phyloP scores from a whole-genome alignment of 92 coral and sea anemone genomes.

The Diadumene lineata region DNA sequence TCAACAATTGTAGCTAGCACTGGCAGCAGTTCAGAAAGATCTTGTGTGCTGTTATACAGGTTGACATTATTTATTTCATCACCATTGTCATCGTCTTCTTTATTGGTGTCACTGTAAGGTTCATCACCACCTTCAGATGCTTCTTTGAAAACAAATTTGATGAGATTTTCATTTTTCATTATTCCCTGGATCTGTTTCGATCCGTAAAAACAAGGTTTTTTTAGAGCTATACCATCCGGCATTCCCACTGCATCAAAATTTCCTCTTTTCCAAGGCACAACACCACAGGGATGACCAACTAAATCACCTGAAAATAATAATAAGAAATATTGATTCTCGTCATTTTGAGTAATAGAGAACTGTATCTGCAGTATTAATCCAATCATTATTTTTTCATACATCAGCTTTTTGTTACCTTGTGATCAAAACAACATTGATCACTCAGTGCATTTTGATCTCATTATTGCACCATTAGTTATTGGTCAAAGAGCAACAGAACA shows the following conservation, averaged over 20 bases:
- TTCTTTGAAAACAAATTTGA: background rate
- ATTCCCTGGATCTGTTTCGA: conserved; percentile 4
- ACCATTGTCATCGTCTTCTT: too few species aligned
- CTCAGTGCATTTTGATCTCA: too few species aligned
- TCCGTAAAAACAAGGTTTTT: conserved; percentile 8
- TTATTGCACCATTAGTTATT: too few species aligned
- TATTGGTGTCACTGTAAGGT: background rate
- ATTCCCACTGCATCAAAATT: conserved; percentile 5
- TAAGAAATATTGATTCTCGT: too few species aligned
- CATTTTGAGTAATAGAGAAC: too few species aligned
- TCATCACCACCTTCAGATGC: background rate
- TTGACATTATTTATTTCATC: too few species aligned
- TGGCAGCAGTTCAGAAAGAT: background rate
- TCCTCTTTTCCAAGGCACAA: conserved; percentile 9
- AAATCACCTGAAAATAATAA: conserved; percentile 7
- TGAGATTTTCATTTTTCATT: background rate
- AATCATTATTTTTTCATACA: too few species aligned
- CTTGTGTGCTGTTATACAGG: too few species aligned
- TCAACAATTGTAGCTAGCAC: background rate
- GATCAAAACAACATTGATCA: too few species aligned
- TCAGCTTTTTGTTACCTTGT: too few species aligned
- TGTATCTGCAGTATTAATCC: too few species aligned
- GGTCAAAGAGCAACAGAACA: too few species aligned
- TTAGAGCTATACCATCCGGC: conserved; percentile 5
- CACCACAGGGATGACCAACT: background rate